Base-by-base conservation (phyloP, 2,888 invertebrate genomes). In the Philonicus albiceps region DNA sequence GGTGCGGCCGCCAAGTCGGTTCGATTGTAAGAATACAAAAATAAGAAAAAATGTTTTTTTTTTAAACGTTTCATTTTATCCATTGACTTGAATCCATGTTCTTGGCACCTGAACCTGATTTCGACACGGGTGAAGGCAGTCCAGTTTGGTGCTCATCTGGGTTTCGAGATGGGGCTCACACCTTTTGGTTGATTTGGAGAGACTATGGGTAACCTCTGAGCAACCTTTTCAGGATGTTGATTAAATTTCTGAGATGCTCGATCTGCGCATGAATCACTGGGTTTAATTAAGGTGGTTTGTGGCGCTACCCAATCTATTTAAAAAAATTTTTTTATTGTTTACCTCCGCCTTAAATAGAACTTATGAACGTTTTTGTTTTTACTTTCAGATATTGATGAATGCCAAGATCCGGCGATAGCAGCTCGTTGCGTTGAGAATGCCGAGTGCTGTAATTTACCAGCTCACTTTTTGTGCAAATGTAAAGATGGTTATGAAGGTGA, bases 391-490 rank as follows among this genome's bases (percentile, higher is more conserved):
- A 97, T 98, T 92, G 96, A 99, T 93, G 98, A 99, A 94, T 99
- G 98, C 92, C 95, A 96, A 91, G 96, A 97, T 93, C 97, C 97
- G 88, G 94, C 94, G 88, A 94, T 98, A 90, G 95, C 97, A 53
- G 95, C 96, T 87, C 94, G 97, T 90, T 98, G 98, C 93, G 98
- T 97, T 88, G 94, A 95, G 92, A 97, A 98, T 92, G 97, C 98
- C 72, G 98, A 98, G 92, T 98, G 98, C 93, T 98, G 98, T 92
- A 98, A 98, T 93, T 93, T 98, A 90, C 98, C 98, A 78, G 96
- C 98, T 89, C 97, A 97, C 93, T 98, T 97, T 93, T 95, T 97
- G 89, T 98, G 98, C 94, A 98, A 97, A 93, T 98, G 98, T 93
- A 95, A 96, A 90, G 95, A 97, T 87, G 98, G 98, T 86, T 98